Base-by-base conservation (phyloP, 2,888 invertebrate genomes). In the Entomobrya multifasciata region DNA sequence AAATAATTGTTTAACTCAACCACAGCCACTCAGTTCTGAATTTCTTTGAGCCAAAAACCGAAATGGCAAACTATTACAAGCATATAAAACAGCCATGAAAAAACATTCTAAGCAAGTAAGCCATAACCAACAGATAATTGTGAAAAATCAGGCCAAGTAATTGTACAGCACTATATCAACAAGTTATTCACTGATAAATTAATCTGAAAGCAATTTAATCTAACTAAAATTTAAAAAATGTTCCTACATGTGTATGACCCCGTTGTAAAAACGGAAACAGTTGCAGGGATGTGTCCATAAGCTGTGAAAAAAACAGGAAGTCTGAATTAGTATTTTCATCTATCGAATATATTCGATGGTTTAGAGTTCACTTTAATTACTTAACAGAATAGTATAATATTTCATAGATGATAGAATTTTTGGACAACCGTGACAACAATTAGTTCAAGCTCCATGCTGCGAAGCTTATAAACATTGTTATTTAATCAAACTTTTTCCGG, bases 181-280 rank as follows among this genome's bases (percentile, higher is more conserved):
- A 60, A 36, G n/a, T 36, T 36, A 4, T 36, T 36, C 36, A 4
- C 8, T 6, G 36, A 55, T n/a, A n/a, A n/a, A n/a, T n/a, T n/a
- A 22, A 1, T 60, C 60, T 60, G 17, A 13, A 65, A 65, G 36
- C 65, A 41, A 5, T 65, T 65, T n/a, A 65, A 65, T 65, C 65
- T 70, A 36, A 52, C 41, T 49, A 17, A 55, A 17, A 74, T 52
- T 1, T 36, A 52, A 44, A 52, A 15, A 20, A 15, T 65, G 67
- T 93, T 94, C 95, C 94, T 95, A 97, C 97, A 97, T 93, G 97
- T 97, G 92, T 97, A 97, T 93, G 95, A 96, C 92, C 97, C 97
- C 93, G 96, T 96, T 90, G 96, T 96, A 93, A 95, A 96, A 84
- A 95, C 94, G 90, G 96, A 94, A 92, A 96, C 95, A 93, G 96